These are phyloP conservation scores for Etheostoma nigrum DNA, from an alignment of 2,797 vertebrate species.

Conservation along the genomic window DNA sequence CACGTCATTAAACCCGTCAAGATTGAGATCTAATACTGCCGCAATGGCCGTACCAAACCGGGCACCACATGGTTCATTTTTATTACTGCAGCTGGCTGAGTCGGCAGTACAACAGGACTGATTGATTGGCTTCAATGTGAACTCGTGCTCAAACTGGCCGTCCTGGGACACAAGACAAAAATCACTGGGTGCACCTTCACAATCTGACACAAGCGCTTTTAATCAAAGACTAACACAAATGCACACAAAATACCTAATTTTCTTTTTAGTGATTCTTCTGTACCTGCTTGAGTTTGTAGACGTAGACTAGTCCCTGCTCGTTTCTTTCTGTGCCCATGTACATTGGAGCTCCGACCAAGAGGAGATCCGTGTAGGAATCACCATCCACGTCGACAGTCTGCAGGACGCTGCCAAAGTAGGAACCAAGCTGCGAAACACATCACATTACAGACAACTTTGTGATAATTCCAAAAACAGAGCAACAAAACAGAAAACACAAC, in stretches of 20 bases:
- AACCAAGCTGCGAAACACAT: slow-evolving; percentile 89
- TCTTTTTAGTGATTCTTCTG: neutral
- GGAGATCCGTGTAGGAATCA: slow-evolving; percentile 91
- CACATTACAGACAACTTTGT: neutral
- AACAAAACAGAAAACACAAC: neutral
- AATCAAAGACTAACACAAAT: neutral
- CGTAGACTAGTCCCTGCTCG: slow-evolving; percentile 96
- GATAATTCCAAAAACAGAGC: neutral
- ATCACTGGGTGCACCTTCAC: neutral
- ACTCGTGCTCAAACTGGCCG: slow-evolving; percentile 88
- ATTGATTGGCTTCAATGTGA: slow-evolving; percentile 91
- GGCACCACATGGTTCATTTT: slow-evolving; percentile 93
- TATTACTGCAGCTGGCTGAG: slow-evolving; percentile 86
- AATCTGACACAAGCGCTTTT: neutral
- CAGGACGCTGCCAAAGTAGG: slow-evolving; percentile 96
- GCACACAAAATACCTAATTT: neutral
- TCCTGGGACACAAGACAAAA: slow-evolving; percentile 57
- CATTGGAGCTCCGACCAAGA: slow-evolving; percentile 95
- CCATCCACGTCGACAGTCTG: slow-evolving; percentile 91
- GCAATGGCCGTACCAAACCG: slow-evolving; percentile 96
- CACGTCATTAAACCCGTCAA: slow-evolving; percentile 93
- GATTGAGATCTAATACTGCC: slow-evolving; percentile 92
- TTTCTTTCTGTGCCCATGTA: slow-evolving; percentile 95
- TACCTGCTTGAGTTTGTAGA: slow-evolving; percentile 92
- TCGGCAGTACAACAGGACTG: slow-evolving; percentile 89